These are phyloP conservation scores for Sinodicranocentrus sp. DNA, from an alignment of 2,888 invertebrate genomes.

Conservation along the genomic window DNA sequence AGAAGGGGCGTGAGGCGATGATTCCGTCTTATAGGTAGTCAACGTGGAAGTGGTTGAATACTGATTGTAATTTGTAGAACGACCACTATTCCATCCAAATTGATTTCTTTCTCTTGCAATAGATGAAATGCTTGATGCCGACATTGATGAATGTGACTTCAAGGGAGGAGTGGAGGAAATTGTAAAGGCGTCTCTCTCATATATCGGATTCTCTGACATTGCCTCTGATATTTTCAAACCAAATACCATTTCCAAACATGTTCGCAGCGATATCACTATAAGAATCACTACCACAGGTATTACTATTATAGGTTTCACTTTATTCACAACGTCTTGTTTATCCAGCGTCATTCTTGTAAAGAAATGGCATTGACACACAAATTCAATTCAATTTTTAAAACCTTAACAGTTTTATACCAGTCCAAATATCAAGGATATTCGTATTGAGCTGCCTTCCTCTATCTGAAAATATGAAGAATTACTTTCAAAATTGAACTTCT, in stretches of 20 bases:
- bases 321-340: constrained; percentile 26
- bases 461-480: no score
- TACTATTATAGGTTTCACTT: constrained; percentile 45
- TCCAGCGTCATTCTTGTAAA: constrained; percentile 54
- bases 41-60: constrained; percentile 11
- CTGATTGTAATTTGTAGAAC: constrained; percentile 37
- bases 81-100: constrained; percentile 57
- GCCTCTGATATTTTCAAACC: constrained; percentile 46
- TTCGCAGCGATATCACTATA: constrained; percentile 41
- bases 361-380: background rate
- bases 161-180: constrained; percentile 20
- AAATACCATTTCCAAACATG: constrained; percentile 55
- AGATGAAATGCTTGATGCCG: background rate
- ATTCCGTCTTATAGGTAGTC: background rate
- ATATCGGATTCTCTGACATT: constrained; percentile 20
- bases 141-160: background rate
- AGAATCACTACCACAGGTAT: constrained; percentile 46
- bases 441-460: no score
- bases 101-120: constrained; percentile 47
- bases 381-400: background rate
- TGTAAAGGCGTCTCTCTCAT: constrained; percentile 44
- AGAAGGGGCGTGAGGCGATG: background rate
- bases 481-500: no score
- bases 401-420: no score
- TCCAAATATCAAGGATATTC: no score